Evolutionary conservation across 2,797 vertebrate genomes (phyloP).

Genomic region (Streptopelia turtur): DNA sequence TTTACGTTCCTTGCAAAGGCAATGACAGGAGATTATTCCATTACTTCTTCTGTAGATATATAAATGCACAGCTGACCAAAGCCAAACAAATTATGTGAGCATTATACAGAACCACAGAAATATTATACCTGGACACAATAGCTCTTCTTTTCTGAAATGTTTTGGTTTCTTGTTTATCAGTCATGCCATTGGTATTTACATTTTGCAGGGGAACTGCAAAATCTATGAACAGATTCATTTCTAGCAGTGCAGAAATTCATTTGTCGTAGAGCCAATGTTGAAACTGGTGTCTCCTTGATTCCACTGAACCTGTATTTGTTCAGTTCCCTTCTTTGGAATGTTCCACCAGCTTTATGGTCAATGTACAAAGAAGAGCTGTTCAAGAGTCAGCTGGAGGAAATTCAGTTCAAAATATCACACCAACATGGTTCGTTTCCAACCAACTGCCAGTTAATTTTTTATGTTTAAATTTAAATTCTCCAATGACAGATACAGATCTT

Average conservation of each 20-base stretch:
- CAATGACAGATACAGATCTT: neutral
- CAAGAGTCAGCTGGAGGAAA: slow-evolving; percentile 64
- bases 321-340: neutral
- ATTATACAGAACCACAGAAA: neutral
- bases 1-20: neutral
- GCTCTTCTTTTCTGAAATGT: neutral
- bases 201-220: neutral
- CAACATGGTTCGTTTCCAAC: slow-evolving; percentile 2
- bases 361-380: slow-evolving; percentile 34
- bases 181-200: neutral
- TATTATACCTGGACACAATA: neutral
- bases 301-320: neutral
- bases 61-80: neutral
- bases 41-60: neutral
- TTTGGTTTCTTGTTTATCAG: neutral
- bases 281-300: slow-evolving; percentile 37
- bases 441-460: slow-evolving; percentile 18
- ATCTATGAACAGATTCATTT: neutral
- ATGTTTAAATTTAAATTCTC: slow-evolving; percentile 31
- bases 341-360: neutral
- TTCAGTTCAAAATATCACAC: slow-evolving; percentile 58
- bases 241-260: neutral
- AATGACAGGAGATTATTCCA: neutral
- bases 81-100: neutral
- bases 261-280: neutral